Evolutionary conservation across 2,113 vertebrate genomes (phyloP).

Genomic region (Vireo altiloquus): DNA sequence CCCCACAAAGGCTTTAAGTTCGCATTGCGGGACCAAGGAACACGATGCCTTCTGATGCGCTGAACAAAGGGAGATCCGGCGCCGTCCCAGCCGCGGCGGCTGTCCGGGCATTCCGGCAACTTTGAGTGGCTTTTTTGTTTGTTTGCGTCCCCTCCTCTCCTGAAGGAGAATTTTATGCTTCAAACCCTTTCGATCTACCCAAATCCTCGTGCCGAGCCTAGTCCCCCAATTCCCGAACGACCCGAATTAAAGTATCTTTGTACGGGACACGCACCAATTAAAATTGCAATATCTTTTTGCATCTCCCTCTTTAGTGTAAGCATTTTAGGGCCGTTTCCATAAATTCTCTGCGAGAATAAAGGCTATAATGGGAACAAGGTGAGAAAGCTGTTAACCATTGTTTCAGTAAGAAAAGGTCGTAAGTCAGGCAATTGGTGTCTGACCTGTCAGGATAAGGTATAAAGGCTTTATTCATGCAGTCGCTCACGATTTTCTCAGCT

Average conservation of each 20-base stretch:
- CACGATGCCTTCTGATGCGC: neutral
- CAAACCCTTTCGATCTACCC: neutral
- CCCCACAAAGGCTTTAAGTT: conserved; percentile 48
- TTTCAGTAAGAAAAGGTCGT: conserved; percentile 79
- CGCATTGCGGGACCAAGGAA: neutral
- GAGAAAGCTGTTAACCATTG: conserved; percentile 78
- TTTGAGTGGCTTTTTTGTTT: conserved; percentile 33
- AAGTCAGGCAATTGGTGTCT: conserved; percentile 78
- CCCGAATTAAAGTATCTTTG: conserved; percentile 39
- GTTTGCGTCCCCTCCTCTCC: neutral
- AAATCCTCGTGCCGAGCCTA: neutral
- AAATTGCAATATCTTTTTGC: conserved; percentile 54
- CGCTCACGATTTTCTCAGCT: conserved; percentile 75
- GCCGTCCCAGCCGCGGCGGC: neutral
- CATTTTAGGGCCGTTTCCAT: conserved; percentile 69
- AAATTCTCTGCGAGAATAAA: conserved; percentile 71
- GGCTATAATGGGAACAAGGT: conserved; percentile 73
- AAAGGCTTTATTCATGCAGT: conserved; percentile 81
- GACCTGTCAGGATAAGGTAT: conserved; percentile 79
- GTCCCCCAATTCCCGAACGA: neutral
- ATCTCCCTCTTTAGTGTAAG: conserved; percentile 60
- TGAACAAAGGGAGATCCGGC: conserved; percentile 8
- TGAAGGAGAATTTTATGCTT: neutral
- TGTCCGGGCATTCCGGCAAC: neutral
- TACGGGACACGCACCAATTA: conserved; percentile 55